Base-by-base conservation (phyloP, 2,888 invertebrate species). In the Nudaria mundana region DNA sequence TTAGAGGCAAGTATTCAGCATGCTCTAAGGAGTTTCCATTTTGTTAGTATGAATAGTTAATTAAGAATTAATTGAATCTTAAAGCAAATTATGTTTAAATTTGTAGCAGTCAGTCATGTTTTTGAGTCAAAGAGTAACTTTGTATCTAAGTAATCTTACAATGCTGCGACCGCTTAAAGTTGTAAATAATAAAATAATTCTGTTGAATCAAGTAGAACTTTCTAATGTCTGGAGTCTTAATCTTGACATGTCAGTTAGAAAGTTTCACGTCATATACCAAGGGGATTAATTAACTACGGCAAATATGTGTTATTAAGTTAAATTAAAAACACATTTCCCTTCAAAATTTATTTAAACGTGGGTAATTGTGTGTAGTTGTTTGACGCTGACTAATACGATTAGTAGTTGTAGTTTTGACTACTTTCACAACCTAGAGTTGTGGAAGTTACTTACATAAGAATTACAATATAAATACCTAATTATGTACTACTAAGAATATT, bases 31-130 rank as follows among this genome's bases (percentile, higher is more conserved):
- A 64, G 65, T 67, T 72, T 61, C 57, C 56, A 65, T 63, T 70
- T 71, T 68, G 68, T 70, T 67, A 61, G 63, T 71, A 71, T 69
- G 73, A 73, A 78, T 80, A 75, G 68, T 73, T 76, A 72, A 77
- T 78, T 77, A 71, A 57, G 69, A 67, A 70, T 67, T 70, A 74
- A 76, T 76, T 68, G 58, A 64, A 69, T 71, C 67, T 59, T 47
- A 56, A 52, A 56, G 46, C 43, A 36, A 44, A 58, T 50, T 62
- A 56, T 63, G 55, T 62, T 59, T 48, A 56, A 58, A 52, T 57
- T 57, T 55, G 30, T 41, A 52, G 37, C 23, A 48, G 32, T 31
- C 23, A 48, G 32, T 31, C 31, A 48, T 57, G 42, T 52, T 49
- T 44, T 31, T 40, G 10, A 41, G 40, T 49, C 44, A 25, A 18